These are phyloP conservation scores for Acanthopagrus latus DNA, from an alignment of 2,797 vertebrate genomes.

Conservation along the genomic window DNA sequence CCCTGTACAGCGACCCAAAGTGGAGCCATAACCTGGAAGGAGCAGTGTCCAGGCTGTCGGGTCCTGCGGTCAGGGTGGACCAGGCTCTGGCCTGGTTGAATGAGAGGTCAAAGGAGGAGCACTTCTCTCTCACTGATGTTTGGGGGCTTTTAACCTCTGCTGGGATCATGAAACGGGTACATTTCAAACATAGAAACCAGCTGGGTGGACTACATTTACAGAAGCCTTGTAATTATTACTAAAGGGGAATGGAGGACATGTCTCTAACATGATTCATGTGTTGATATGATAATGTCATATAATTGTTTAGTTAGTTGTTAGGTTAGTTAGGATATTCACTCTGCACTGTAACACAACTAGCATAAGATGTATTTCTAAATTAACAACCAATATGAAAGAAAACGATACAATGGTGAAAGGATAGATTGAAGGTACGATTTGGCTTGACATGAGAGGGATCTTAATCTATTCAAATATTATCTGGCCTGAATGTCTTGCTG, in stretches of 20 bases:
- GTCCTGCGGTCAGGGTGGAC: conserved; percentile 1
- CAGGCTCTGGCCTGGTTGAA: conserved; percentile 55
- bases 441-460: too few relatives aligned
- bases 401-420: not conserved
- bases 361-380: not conserved
- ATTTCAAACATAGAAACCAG: not conserved
- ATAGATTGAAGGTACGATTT: not conserved
- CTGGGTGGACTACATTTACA: too few relatives aligned
- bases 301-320: too few relatives aligned
- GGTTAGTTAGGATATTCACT: too few relatives aligned
- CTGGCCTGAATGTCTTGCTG: too few relatives aligned
- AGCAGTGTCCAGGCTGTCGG: conserved; percentile 8
- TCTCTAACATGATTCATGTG: too few relatives aligned
- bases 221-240: too few relatives aligned
- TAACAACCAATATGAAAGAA: not conserved
- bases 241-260: too few relatives aligned
- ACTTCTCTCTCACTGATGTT: conserved; percentile 67
- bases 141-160: conserved; percentile 69
- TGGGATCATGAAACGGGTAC: conserved; percentile 70
- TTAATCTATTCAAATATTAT: too few relatives aligned
- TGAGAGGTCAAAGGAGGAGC: conserved; percentile 6
- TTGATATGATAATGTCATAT: too few relatives aligned
- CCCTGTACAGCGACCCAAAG: conserved; percentile 51
- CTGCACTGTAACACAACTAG: too few relatives aligned
- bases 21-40: conserved; percentile 44